Base-by-base conservation (phyloP, 2,797 vertebrate genomes). In the Avahi laniger region DNA sequence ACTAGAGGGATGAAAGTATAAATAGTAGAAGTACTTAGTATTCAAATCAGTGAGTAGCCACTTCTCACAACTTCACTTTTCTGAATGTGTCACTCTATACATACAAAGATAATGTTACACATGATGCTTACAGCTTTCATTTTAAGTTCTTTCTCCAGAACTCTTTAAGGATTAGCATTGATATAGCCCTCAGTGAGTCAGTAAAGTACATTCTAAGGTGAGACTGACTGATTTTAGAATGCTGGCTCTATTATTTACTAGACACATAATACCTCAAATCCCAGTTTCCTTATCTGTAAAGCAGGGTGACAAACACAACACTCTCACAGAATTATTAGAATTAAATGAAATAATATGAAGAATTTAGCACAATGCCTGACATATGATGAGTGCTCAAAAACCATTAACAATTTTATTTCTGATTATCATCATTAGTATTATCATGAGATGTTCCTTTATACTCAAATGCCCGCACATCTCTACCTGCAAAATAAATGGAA, bases 231-330 rank as follows among this genome's bases (percentile, higher is more conserved):
- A 67, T 83, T 81, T 65, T n/a, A 80, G 41, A 89, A 84, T 89
- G 20, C 35, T 70, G n/a, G 46, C n/a, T 73, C 61, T 80, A 30
- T 65, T 48, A 33, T 61, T 65, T 79, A 75, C 7, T 38, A 61
- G 70, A 61, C 46, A 88, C 5, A 48, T 38, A 89, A 85, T 10
- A 15, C 8, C 24, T 91, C 61, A 72, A 72, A 38, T 30, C 57
- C 92, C 79, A 50, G 57, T 70, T 85, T 91, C 43, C 72, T 96
- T 72, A 63, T 72, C 61, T 89, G 8, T 69, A 93, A 94, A 92
- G 83, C 41, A 54, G 33, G 22, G n/a, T 69, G 89, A 92, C 13
- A 59, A 73, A 85, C 81, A 24, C 26, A 73, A 18, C 26, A 59
- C 75, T n/a, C 38, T 93, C 63, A 91, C 18, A 94, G 59, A 69